Base-by-base conservation (phyloP, 2,888 invertebrate species). In the Noctua janthina region DNA sequence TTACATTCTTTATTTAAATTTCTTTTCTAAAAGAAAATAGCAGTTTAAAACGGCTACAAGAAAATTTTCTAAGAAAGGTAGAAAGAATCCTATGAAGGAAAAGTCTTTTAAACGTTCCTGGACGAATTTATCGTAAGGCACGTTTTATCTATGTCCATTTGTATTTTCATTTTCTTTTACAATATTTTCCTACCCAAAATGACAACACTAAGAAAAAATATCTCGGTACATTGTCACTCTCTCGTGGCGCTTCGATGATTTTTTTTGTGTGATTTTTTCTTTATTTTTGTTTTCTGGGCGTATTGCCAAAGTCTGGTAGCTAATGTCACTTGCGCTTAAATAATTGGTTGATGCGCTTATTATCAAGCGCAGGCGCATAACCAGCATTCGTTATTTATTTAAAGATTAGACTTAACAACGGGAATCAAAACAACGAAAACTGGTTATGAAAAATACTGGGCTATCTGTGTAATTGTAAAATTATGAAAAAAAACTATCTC, bases 341-440 rank as follows among this genome's bases (percentile, higher is more conserved):
- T 49, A 35, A 43, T 46, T 17, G 20, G 3, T 49, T n/a, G n/a
- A 68, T 81, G 7, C n/a, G 46, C 29, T 29, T 54, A 69, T 75
- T 69, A 81, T n/a, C 17, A 64, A 49, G 15, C 17, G 29, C 46
- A 64, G 35, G 54, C 35, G n/a, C 81, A 46, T 74, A 43, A n/a
- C 20, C 59, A 43, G 15, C 46, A 51, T n/a, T 29, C 11, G 29
- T n/a, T 15, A 29, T 29, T 43, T 29, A 43, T 23, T 1, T 39
- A 39, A 23, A 72, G 17, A 62, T 56, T 7, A 11, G 11, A 35
- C 8, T n/a, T 7, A 46, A 35, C 43, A 23, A 35, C 10, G 8
- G 13, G 1, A 39, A 46, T 51, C 23, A 7, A 62, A 75, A 39
- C 20, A 62, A 29, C 15, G 7, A 15, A 54, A 75, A 20, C n/a